Percentiles rank a stretch among this genome's conserved stretches.
phyloP scores from a whole-genome alignment of 1,140 invertebrate genomes.

The Drosophila guanche region DNA sequence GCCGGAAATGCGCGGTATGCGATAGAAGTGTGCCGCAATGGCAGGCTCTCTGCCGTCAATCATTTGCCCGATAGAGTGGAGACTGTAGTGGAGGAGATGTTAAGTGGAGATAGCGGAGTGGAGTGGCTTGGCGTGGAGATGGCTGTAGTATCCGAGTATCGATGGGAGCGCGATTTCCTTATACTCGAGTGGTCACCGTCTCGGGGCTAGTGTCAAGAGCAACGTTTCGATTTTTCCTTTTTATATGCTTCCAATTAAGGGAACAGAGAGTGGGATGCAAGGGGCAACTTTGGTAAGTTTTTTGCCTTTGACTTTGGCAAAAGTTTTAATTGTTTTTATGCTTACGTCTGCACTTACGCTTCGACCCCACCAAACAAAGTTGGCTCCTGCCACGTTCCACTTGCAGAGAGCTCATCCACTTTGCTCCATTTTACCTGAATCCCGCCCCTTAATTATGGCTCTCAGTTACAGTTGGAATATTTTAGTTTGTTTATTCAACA shows the following conservation, averaged over 20 bases:
- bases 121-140: constrained; percentile 20
- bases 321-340: constrained; percentile 77
- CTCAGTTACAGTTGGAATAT: constrained; percentile 42
- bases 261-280: background rate
- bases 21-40: constrained; percentile 63
- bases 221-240: constrained; percentile 22
- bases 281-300: background rate
- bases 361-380: background rate
- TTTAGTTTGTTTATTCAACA: constrained; percentile 19
- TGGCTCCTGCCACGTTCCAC: no score
- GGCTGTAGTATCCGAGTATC: constrained; percentile 11
- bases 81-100: background rate
- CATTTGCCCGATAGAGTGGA: constrained; percentile 38
- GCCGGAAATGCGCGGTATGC: constrained; percentile 62
- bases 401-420: background rate
- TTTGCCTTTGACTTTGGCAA: constrained; percentile 44
- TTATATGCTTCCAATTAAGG: constrained; percentile 59
- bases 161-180: constrained; percentile 6
- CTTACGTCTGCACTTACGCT: constrained; percentile 53
- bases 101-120: constrained; percentile 1
- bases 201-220: constrained; percentile 39
- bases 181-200: constrained; percentile 30
- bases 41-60: constrained; percentile 28
- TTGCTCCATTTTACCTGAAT: constrained; percentile 25
- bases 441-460: constrained; percentile 41